A percentile compares a stretch with the other conserved stretches of the same genome.
phyloP scores from a whole-genome alignment of 2,888 invertebrate species.

The Copidosoma aretas region DNA sequence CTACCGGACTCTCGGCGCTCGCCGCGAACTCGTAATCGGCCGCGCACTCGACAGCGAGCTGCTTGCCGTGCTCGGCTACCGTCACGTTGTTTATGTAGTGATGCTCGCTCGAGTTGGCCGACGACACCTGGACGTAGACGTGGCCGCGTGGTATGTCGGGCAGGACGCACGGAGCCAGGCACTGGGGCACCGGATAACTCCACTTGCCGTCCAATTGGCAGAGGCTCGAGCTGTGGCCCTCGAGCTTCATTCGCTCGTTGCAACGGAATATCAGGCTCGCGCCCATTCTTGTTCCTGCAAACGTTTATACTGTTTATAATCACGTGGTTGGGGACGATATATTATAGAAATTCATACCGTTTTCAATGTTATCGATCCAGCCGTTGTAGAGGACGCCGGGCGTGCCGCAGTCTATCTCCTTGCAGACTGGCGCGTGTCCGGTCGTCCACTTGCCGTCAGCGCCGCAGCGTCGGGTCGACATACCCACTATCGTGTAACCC shows the following conservation, averaged over 20 bases:
- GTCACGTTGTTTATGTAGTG: conserved; percentile 61
- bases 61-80: conserved; percentile 75
- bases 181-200: conserved; percentile 91
- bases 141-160: conserved; percentile 84
- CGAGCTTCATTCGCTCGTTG: conserved; percentile 88
- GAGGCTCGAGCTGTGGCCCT: conserved; percentile 86
- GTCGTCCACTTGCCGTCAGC: conserved; percentile 95
- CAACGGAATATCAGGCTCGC: conserved; percentile 93
- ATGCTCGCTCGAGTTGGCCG: conserved; percentile 58
- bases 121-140: conserved; percentile 66
- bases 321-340: too few species aligned
- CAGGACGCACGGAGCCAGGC: conserved; percentile 92
- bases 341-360: conserved; percentile 60
- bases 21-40: conserved; percentile 84
- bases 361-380: conserved; percentile 89
- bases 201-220: conserved; percentile 94
- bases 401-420: conserved; percentile 97
- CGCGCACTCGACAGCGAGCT: conserved; percentile 80
- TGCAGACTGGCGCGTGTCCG: conserved; percentile 90
- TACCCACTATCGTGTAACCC: conserved; percentile 90
- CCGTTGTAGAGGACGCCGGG: conserved; percentile 95
- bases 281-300: conserved; percentile 83
- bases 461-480: conserved; percentile 88
- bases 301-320: conserved; percentile 24
- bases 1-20: conserved; percentile 71